Percentiles rank a stretch among this genome's conserved stretches.
phyloP scores from a whole-genome alignment of 2,888 invertebrate species.

The Metallyticus violacea region DNA sequence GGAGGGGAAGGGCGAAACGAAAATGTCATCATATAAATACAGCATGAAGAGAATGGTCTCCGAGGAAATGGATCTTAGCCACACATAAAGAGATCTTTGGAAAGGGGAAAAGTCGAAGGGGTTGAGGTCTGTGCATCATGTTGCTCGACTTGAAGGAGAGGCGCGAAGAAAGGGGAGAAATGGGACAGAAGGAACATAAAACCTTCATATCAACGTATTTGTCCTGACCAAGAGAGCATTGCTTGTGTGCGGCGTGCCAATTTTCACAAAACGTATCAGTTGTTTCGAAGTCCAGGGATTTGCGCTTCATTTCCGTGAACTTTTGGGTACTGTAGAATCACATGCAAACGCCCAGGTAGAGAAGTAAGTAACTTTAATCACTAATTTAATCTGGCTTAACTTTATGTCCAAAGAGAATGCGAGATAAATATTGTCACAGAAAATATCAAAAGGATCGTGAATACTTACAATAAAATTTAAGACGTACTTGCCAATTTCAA shows the following conservation, averaged over 20 bases:
- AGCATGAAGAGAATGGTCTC: conserved; percentile 22
- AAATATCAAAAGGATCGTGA: no score
- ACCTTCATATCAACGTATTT: neutral
- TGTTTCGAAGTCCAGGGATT: no score
- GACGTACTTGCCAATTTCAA: no score
- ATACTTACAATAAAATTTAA: no score
- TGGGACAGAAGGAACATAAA: neutral
- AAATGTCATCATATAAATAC: conserved; percentile 25
- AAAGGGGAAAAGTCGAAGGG: neutral
- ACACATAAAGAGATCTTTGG: conserved; percentile 1
- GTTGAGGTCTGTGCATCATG: neutral
- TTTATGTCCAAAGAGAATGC: no score
- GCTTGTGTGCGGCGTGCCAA: neutral
- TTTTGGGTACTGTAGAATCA: no score
- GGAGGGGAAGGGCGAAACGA: neutral
- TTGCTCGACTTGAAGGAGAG: neutral
- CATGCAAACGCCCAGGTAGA: no score
- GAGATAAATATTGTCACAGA: no score
- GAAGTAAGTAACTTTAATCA: no score
- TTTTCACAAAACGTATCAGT: neutral
- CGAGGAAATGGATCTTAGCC: neutral
- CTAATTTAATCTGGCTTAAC: no score
- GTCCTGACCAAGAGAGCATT: neutral
- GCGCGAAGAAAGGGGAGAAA: neutral
- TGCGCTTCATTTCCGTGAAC: no score